phyloP scores from a whole-genome alignment of 2,797 vertebrate species.

The Artibeus lituratus region DNA sequence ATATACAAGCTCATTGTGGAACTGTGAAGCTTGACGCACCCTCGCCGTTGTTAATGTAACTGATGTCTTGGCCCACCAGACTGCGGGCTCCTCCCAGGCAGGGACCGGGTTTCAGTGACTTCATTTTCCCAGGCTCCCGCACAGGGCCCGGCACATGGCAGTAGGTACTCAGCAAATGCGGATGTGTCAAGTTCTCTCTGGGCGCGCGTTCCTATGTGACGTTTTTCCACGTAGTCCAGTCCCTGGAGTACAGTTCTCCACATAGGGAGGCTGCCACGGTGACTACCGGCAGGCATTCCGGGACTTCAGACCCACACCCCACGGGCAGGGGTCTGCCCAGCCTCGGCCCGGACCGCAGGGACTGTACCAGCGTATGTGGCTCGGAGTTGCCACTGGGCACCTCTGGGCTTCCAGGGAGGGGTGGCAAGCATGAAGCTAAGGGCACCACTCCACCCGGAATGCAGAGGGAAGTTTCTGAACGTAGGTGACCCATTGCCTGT shows the following conservation, averaged over 20 bases:
- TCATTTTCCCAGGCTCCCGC: neutral
- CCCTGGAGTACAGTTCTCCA: neutral
- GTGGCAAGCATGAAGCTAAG: neutral
- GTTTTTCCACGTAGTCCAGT: neutral
- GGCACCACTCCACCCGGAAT: neutral
- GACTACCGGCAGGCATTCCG: neutral
- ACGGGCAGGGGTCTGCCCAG: neutral
- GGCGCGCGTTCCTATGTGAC: neutral
- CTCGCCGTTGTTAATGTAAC: neutral
- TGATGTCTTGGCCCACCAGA: neutral
- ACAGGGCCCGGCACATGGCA: neutral
- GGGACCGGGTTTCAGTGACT: neutral
- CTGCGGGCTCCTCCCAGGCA: conserved; percentile 33
- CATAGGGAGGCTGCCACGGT: neutral
- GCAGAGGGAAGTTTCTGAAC: neutral
- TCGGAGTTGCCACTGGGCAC: neutral
- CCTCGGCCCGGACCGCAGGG: neutral
- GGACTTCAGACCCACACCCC: neutral
- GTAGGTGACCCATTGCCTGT: fast-evolving
- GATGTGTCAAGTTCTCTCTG: neutral
- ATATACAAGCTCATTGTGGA: neutral
- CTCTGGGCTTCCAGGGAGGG: neutral
- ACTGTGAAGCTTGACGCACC: neutral
- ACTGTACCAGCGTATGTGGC: neutral
- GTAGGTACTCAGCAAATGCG: conserved; percentile 56